Base-by-base conservation (phyloP, 2,797 vertebrate genomes). In the Gambusia yucatana region DNA sequence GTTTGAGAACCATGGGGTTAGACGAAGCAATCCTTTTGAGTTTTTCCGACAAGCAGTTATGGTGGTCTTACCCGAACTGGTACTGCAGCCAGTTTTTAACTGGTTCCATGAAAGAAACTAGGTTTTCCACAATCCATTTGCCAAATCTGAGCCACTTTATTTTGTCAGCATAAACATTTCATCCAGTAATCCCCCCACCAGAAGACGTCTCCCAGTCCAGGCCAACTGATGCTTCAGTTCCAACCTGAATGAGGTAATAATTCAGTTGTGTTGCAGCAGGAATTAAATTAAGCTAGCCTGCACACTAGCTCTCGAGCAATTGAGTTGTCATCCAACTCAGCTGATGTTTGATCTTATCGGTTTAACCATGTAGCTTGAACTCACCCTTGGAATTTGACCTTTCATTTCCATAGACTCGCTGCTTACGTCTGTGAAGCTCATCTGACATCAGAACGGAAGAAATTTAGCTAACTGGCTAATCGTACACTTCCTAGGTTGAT, bases 381-480 rank as follows among this genome's bases (percentile, higher is more conserved):
- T 46, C 13, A 16, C 25, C 13, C 41, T 46, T 70, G 67, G n/a
- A n/a, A 43, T n/a, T 70, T 46, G 67, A 70, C 67, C 43, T 70
- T 44, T 44, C 67, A 70, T 70, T 70, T 44, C 67, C 67, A 28
- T 17, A 46, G 39, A 44, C 39, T 6, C 7, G 4, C 65, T 43
- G 39, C 39, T 69, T n/a, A 69, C 25, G 43, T 70, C 43, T 46
- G 25, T 70, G 25, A 70, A 28, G 67, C 43, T 70, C 67, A n/a
- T 70, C n/a, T 70, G 67, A 70, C 25, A 44, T 46, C 67, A 70
- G 67, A 70, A 17, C n/a, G n/a, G 43, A n/a, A 44, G 67, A 70
- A 44, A 22, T 70, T n/a, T 70, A 28, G 25, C 43, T 70, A 46
- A 70, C 41, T 70, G 67, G 41, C 41, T 70, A 44, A 70, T 70